Conservation (phyloP, 2,113 vertebrate genomes). For the Bothrops jararaca region DNA sequence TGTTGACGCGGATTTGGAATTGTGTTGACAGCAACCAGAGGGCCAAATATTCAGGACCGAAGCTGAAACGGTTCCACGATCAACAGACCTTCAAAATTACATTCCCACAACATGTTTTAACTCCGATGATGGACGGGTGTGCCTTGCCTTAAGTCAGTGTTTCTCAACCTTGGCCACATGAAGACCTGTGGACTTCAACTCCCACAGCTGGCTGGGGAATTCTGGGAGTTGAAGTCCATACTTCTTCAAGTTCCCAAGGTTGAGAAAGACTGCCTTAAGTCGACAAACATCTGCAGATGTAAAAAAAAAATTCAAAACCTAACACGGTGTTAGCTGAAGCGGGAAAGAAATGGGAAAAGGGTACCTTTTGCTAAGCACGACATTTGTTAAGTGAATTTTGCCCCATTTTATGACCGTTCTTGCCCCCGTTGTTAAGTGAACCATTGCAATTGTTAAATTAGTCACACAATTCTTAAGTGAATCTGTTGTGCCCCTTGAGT, state of each 20-base stretch:
- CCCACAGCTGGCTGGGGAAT: too few relatives aligned
- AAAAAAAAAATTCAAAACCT: slow-evolving; percentile 52
- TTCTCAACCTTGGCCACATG: too few relatives aligned
- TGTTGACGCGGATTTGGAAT: slow-evolving; percentile 8
- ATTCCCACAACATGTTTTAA: slow-evolving; percentile 28
- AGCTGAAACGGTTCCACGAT: slow-evolving; percentile 28
- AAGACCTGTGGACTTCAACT: too few relatives aligned
- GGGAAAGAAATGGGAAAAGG: slow-evolving; percentile 55
- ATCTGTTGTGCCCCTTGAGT: too few relatives aligned
- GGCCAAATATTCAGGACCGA: rapidly evolving
- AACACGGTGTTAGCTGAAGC: slow-evolving; percentile 67
- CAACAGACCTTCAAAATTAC: slow-evolving; percentile 14
- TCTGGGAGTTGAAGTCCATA: too few relatives aligned
- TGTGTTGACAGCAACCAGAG: not conserved
- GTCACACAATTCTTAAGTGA: too few relatives aligned
- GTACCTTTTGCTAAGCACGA: slow-evolving; percentile 43
- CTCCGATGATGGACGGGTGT: slow-evolving; percentile 55
- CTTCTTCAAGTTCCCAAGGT: too few relatives aligned
- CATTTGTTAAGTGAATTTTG: too few relatives aligned
- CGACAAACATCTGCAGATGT: slow-evolving; percentile 63
- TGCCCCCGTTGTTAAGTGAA: too few relatives aligned
- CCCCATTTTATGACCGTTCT: too few relatives aligned
- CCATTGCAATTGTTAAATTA: too few relatives aligned
- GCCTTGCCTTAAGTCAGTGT: slow-evolving; percentile 35
- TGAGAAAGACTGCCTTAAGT: slow-evolving; percentile 14